Percentiles rank a stretch among this genome's conserved stretches.
Evolutionary conservation across 2,888 invertebrate species (phyloP).

Genomic region (Lacanobia wlatinum): DNA sequence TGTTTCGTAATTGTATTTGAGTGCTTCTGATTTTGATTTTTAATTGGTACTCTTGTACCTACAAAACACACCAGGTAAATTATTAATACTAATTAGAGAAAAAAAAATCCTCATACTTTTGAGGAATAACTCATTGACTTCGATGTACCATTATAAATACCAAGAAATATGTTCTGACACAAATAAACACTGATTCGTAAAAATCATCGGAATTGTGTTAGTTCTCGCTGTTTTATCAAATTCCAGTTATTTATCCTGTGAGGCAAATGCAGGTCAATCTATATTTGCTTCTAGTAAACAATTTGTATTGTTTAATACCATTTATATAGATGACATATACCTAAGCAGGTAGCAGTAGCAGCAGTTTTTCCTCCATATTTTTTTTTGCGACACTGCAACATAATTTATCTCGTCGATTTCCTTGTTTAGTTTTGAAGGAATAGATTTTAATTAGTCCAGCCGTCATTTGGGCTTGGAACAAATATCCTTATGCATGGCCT

Average conservation of each 20-base stretch:
- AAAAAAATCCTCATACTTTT: neutral
- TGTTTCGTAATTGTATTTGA: neutral
- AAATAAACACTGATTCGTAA: slow-evolving; percentile 25
- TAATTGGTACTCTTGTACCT: no score
- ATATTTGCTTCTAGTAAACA: slow-evolving; percentile 14
- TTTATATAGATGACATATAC: slow-evolving; percentile 11
- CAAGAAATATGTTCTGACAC: slow-evolving; percentile 28
- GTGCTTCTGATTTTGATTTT: neutral
- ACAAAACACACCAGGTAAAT: neutral
- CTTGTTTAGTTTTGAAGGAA: no score
- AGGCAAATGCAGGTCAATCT: slow-evolving; percentile 8
- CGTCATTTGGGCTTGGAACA: neutral
- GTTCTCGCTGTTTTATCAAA: slow-evolving; percentile 1
- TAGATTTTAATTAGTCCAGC: neutral
- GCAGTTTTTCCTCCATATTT: neutral
- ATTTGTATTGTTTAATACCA: slow-evolving; percentile 2
- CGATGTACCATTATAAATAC: slow-evolving; percentile 11
- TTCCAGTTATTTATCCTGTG: slow-evolving; percentile 31
- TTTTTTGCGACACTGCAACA: neutral
- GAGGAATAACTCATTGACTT: neutral
- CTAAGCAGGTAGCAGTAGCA: no score
- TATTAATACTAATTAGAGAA: neutral
- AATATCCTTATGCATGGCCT: no score
- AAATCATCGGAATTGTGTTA: slow-evolving; percentile 31
- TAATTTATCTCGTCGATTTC: neutral